Conservation (phyloP, 2,888 invertebrate genomes). For the Slavum lentiscoides region DNA sequence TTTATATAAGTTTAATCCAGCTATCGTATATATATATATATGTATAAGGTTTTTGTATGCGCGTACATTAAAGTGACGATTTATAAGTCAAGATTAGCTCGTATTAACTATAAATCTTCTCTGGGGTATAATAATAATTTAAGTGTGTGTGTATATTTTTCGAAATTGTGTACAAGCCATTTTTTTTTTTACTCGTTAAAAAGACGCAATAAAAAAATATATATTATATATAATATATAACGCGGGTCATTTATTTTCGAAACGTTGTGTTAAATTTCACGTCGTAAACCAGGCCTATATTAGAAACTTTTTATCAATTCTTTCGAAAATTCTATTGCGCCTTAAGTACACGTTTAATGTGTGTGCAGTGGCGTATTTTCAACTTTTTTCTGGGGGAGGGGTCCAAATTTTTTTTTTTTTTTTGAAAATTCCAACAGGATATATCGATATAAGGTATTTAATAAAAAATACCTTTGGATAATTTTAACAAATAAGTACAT, state of each 20-base stretch:
- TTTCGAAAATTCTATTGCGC: conserved; percentile 1
- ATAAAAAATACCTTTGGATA: no score
- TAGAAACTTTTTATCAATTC: conserved; percentile 24
- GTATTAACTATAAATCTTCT: conserved; percentile 3
- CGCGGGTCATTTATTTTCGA: conserved; percentile 32
- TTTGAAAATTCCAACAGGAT: no score
- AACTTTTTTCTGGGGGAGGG: no score
- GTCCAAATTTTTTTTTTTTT: no score
- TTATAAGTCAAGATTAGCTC: conserved; percentile 6
- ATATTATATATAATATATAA: neutral
- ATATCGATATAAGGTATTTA: no score
- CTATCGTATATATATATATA: no score
- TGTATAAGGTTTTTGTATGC: no score
- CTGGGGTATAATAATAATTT: conserved; percentile 15
- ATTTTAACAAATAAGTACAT: no score
- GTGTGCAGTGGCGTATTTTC: no score
- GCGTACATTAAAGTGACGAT: neutral
- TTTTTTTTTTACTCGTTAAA: conserved; percentile 13
- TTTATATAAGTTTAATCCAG: no score
- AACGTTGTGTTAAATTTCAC: conserved; percentile 20
- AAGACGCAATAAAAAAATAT: conserved; percentile 26
- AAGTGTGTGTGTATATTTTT: conserved; percentile 13
- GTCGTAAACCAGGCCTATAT: conserved; percentile 8
- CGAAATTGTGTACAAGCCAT: neutral
- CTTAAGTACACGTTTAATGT: no score